These are phyloP conservation scores for Danio jaintianensis DNA, from an alignment of 2,797 vertebrate genomes.

Conservation along the genomic window DNA sequence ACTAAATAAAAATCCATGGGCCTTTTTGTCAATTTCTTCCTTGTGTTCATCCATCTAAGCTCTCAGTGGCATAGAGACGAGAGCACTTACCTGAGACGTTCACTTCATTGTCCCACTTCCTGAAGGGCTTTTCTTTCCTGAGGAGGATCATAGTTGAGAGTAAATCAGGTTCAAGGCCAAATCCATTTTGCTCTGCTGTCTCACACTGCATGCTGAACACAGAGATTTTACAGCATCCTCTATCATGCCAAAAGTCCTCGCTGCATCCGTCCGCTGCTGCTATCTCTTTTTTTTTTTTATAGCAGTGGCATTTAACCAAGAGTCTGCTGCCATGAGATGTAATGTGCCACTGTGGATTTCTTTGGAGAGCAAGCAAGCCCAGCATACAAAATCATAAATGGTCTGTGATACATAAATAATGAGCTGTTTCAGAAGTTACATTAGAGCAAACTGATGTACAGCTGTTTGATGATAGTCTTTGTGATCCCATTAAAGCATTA, in stretches of 20 bases:
- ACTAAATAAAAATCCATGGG: too few relatives aligned
- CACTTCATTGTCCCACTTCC: not conserved
- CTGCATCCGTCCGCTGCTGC: slow-evolving; percentile 27
- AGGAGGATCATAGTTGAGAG: slow-evolving; percentile 18
- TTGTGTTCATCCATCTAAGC: not conserved
- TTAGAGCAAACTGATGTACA: not conserved
- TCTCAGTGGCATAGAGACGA: not conserved
- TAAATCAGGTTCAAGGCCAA: slow-evolving; percentile 52
- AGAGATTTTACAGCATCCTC: slow-evolving; percentile 47
- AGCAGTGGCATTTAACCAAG: slow-evolving; percentile 17
- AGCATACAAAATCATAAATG: not conserved
- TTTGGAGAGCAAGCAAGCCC: not conserved
- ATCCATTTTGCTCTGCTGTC: slow-evolving; percentile 37
- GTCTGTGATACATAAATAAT: slow-evolving; percentile 18
- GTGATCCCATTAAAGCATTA: too few relatives aligned
- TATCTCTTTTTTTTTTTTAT: slow-evolving; percentile 40
- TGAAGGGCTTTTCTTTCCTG: not conserved
- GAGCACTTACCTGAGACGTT: slow-evolving; percentile 15
- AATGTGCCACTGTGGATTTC: slow-evolving; percentile 11
- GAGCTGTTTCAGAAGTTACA: not conserved
- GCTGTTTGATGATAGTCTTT: not conserved
- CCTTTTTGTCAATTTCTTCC: not conserved
- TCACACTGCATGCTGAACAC: slow-evolving; percentile 29
- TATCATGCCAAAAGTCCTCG: slow-evolving; percentile 47
- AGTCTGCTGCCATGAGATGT: slow-evolving; percentile 23